Conservation (phyloP, 2,113 vertebrate genomes). For the Pipa parva region DNA sequence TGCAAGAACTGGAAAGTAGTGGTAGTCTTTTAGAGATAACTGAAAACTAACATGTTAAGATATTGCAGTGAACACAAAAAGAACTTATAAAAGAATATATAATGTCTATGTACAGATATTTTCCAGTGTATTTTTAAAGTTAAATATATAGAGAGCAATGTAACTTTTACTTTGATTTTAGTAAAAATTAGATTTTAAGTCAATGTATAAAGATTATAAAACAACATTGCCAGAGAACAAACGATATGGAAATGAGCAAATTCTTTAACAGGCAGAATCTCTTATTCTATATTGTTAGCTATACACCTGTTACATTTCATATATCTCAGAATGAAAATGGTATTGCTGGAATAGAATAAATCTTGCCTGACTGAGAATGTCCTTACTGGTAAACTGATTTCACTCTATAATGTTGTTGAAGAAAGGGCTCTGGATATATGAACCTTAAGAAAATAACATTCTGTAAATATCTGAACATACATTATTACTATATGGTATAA, state of each 20-base stretch:
- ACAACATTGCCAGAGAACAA: constrained; percentile 16
- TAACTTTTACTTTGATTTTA: constrained; percentile 31
- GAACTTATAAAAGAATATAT: constrained; percentile 19
- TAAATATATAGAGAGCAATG: not conserved
- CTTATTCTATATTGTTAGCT: constrained; percentile 24
- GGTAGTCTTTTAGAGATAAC: constrained; percentile 27
- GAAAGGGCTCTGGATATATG: too few species aligned
- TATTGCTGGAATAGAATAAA: not conserved
- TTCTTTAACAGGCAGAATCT: constrained; percentile 7
- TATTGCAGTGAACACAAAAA: constrained; percentile 15
- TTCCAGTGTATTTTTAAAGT: constrained; percentile 28
- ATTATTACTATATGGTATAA: too few species aligned
- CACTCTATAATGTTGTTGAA: too few species aligned
- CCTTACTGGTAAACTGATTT: too few species aligned
- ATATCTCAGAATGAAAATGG: not conserved
- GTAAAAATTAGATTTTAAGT: constrained; percentile 23
- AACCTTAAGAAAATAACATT: too few species aligned
- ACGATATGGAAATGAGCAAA: constrained; percentile 38
- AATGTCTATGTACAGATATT: constrained; percentile 22
- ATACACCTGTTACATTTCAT: constrained; percentile 6
- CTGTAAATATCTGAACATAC: too few species aligned
- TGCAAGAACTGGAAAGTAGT: constrained; percentile 15
- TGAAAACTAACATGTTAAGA: constrained; percentile 38
- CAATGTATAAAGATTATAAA: constrained; percentile 39
- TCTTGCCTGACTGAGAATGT: not conserved